phyloP scores from a whole-genome alignment of 30 jellyfish, hydroid and myxozoan species.

The Catostylus mosaicus region DNA sequence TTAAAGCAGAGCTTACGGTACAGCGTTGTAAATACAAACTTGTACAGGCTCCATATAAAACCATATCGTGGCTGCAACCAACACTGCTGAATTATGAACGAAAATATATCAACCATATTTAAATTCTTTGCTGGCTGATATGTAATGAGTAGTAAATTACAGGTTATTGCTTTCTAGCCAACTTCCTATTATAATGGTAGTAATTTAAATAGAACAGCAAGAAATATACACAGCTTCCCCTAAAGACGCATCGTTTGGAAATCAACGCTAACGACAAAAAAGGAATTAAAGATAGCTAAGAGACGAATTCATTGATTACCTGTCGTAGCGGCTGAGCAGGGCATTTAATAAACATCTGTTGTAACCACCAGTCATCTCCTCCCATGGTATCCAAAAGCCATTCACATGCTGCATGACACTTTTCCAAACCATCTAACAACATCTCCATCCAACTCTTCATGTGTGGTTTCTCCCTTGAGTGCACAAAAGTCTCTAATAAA shows the following conservation, averaged over 20 bases:
- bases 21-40: background rate
- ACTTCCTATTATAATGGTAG: too few relatives aligned
- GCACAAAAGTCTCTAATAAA: constrained; percentile 87
- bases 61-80: background rate
- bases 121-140: too few relatives aligned
- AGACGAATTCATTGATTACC: constrained; percentile 20
- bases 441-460: constrained; percentile 96
- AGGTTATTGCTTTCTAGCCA: too few relatives aligned
- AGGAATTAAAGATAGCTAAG: background rate
- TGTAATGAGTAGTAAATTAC: too few relatives aligned
- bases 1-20: background rate
- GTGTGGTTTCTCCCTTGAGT: constrained; percentile 92
- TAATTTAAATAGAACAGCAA: too few relatives aligned
- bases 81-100: background rate
- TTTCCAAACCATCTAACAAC: constrained; percentile 73
- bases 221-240: too few relatives aligned
- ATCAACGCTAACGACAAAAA: background rate
- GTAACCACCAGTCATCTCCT: constrained; percentile 96
- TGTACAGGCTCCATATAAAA: background rate
- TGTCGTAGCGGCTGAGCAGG: constrained; percentile 93
- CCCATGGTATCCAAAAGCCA: constrained; percentile 96
- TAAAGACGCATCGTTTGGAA: too few relatives aligned
- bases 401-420: constrained; percentile 91
- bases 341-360: constrained; percentile 86
- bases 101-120: too few relatives aligned